phyloP scores from a whole-genome alignment of 2,113 vertebrate genomes.

The Ibidorhyncha struthersii region DNA sequence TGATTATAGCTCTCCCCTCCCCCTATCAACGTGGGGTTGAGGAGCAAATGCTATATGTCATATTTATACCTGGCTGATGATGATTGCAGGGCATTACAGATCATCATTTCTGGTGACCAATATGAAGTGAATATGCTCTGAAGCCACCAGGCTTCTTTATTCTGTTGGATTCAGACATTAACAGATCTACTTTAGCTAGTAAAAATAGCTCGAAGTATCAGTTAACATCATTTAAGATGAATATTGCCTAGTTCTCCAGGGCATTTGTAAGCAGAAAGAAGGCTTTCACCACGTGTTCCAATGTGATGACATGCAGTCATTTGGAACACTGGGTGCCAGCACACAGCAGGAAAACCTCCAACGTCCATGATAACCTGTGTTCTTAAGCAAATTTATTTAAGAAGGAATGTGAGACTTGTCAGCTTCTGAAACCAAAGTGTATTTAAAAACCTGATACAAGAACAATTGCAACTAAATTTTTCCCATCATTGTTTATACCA shows the following conservation, averaged over 20 bases:
- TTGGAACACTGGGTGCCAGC: background rate
- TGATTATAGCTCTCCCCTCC: background rate
- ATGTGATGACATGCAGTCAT: accelerated
- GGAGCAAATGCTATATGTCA: background rate
- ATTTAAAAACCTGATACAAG: background rate
- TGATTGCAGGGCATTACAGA: background rate
- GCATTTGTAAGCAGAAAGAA: background rate
- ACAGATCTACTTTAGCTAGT: background rate
- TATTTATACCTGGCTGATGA: background rate
- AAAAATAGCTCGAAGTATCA: background rate
- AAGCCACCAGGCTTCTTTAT: background rate
- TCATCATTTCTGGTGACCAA: background rate
- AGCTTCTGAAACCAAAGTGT: background rate
- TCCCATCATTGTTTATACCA: background rate
- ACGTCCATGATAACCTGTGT: background rate
- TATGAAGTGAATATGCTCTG: background rate
- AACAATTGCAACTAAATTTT: background rate
- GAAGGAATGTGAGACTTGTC: background rate
- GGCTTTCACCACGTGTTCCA: background rate
- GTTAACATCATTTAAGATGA: background rate
- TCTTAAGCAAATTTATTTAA: background rate
- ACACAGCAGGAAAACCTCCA: background rate
- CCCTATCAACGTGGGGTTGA: background rate
- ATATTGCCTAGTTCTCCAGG: background rate
- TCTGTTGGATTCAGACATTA: background rate